Evolutionary conservation across 2,113 vertebrate species (phyloP).

Genomic region (Stictonetta naevosa): DNA sequence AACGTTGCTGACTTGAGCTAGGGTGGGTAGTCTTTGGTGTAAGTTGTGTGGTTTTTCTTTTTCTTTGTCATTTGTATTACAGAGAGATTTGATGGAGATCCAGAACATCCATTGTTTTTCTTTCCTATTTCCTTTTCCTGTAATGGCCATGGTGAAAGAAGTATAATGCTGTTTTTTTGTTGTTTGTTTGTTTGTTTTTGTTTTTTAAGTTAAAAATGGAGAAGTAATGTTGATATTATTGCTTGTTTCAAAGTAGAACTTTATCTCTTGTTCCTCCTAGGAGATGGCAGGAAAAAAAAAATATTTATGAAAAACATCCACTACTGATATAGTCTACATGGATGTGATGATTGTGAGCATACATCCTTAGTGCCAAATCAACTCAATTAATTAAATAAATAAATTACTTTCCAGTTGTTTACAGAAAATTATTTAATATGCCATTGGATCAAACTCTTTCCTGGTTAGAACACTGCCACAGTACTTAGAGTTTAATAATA

Average conservation of each 20-base stretch:
- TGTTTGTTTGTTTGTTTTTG: neutral
- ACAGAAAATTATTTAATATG: neutral
- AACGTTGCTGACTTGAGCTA: neutral
- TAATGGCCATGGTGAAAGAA: neutral
- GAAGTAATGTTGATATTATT: neutral
- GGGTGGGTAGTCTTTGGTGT: neutral
- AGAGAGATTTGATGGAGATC: neutral
- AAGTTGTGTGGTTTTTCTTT: neutral
- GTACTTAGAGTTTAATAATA: neutral
- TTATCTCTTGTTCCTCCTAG: neutral
- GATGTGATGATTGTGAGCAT: neutral
- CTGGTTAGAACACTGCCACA: neutral
- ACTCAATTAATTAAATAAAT: neutral
- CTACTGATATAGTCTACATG: neutral
- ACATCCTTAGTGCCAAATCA: neutral
- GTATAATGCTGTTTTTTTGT: neutral
- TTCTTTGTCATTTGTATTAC: fast-evolving
- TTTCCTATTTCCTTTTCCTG: neutral
- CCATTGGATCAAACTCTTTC: neutral
- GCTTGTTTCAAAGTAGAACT: neutral
- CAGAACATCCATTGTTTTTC: fast-evolving
- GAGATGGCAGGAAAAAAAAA: neutral
- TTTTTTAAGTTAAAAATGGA: neutral
- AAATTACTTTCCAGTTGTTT: neutral
- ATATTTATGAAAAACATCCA: neutral